Evolutionary conservation across 1,140 invertebrate species (phyloP).

Genomic region (Amyelois transitella): DNA sequence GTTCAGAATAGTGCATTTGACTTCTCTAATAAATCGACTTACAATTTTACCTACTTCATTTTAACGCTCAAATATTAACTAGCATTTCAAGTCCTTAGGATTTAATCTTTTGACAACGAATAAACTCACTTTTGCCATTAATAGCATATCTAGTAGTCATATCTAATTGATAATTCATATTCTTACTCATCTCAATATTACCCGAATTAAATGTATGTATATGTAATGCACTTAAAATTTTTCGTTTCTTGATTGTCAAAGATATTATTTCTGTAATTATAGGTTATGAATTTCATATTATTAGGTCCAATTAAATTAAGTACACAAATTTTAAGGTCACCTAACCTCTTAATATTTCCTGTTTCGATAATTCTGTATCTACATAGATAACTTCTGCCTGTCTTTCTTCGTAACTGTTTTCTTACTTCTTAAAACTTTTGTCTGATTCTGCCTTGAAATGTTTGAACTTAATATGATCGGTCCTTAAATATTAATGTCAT

Average conservation of each 20-base stretch:
- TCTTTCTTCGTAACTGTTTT: too few species aligned
- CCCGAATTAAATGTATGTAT: slow-evolving; percentile 10
- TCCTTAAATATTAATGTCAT: not conserved
- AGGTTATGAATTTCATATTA: not conserved
- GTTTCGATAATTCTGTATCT: too few species aligned
- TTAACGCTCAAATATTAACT: slow-evolving; percentile 24
- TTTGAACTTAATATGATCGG: not conserved
- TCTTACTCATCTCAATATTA: slow-evolving; percentile 4
- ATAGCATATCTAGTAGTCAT: slow-evolving; percentile 37
- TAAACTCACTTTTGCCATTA: slow-evolving; percentile 16
- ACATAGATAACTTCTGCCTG: too few species aligned
- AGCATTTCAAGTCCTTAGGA: slow-evolving; percentile 24
- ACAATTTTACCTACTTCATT: slow-evolving; percentile 1
- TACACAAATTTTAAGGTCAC: too few species aligned
- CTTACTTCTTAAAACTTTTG: not conserved
- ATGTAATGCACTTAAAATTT: not conserved
- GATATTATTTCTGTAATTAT: not conserved
- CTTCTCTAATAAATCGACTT: slow-evolving; percentile 27
- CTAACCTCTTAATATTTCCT: not conserved
- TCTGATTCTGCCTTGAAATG: not conserved
- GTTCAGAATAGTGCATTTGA: slow-evolving; percentile 31
- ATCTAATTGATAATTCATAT: slow-evolving; percentile 20
- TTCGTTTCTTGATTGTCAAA: not conserved
- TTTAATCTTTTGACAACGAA: slow-evolving; percentile 33
- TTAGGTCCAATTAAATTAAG: too few species aligned